Percentiles rank a stretch among this genome's conserved stretches.
Evolutionary conservation across 2,113 vertebrate genomes (phyloP).

Genomic region (Zosterops japonicus): DNA sequence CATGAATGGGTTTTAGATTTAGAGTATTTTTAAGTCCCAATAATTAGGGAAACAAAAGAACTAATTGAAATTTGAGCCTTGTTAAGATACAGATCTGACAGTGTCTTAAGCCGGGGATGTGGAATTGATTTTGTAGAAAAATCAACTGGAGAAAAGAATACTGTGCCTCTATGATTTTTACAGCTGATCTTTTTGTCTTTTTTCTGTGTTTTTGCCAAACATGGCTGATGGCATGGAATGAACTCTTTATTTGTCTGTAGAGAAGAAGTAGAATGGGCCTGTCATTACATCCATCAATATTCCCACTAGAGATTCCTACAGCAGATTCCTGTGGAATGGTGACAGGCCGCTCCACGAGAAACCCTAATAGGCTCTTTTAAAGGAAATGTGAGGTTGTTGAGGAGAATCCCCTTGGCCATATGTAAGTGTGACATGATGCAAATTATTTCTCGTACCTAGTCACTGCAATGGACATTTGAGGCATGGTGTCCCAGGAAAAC

Average conservation of each 20-base stretch:
- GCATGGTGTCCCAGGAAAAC: not conserved
- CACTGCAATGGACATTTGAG: not conserved
- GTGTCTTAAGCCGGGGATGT: fast-evolving
- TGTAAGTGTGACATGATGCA: fast-evolving
- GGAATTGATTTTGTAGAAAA: not conserved
- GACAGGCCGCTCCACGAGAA: not conserved
- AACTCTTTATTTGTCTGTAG: not conserved
- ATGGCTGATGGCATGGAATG: not conserved
- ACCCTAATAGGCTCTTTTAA: not conserved
- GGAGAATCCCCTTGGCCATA: not conserved
- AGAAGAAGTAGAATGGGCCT: not conserved
- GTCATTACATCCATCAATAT: not conserved
- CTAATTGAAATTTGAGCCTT: not conserved
- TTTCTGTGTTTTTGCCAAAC: not conserved
- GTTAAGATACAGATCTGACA: not conserved
- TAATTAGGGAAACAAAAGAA: not conserved
- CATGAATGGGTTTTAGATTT: not conserved
- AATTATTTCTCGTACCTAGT: not conserved
- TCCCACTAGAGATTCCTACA: not conserved
- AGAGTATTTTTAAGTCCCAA: not conserved
- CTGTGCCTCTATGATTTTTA: not conserved
- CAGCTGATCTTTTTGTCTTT: not conserved
- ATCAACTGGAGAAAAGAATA: not conserved
- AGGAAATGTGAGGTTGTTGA: not conserved
- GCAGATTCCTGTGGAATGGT: not conserved